Evolutionary conservation across 1,140 invertebrate species (phyloP), one percentile per base, ranked within the genome.

Genomic region (Littorina saxatilis): DNA sequence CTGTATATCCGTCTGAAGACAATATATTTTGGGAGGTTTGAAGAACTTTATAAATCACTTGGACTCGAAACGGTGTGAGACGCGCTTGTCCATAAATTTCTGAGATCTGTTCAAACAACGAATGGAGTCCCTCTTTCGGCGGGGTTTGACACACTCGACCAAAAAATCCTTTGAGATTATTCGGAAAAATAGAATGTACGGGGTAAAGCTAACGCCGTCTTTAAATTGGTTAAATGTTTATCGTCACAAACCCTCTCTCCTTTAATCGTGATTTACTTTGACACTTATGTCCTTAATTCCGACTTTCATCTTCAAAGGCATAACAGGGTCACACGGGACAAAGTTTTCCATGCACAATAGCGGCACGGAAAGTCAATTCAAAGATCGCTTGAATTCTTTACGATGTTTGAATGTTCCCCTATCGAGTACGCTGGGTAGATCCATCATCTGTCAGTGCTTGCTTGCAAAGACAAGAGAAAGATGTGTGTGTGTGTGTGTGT

Each of bases 261-360:
- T 61, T n/a, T 61, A 7, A 7, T 61, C 58, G 58, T 61, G 58
- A 61, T 23, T 61, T 61, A 61, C 58, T 61, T 61, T 61, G 23
- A 13, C 27, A 61, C 23, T 61, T 61, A 61, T 23, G 20, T 61
- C 58, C 20, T 7, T 61, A 23, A n/a, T 11, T 23, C 4, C 20
- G 27, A 29, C 27, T 61, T 61, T 29, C 58, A 29, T 61, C 27
- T 61, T 23, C 58, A 61, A 61, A 61, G 58, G 58, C 58, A 13
- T 61, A n/a, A 29, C 20, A 61, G 58, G 58, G 4, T 47, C 5
- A 61, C 58, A 61, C 9, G n/a, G 58, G 27, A 7, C 58, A 61
- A 29, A 61, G 20, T 61, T 61, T 29, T 61, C 58, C 9, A 61
- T 23, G 27, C 20, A 29, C 58, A 7, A 5, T 61, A 61, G 27